phyloP scores from a whole-genome alignment of 92 coral and sea anemone genomes.

The Heliopora coerulea region DNA sequence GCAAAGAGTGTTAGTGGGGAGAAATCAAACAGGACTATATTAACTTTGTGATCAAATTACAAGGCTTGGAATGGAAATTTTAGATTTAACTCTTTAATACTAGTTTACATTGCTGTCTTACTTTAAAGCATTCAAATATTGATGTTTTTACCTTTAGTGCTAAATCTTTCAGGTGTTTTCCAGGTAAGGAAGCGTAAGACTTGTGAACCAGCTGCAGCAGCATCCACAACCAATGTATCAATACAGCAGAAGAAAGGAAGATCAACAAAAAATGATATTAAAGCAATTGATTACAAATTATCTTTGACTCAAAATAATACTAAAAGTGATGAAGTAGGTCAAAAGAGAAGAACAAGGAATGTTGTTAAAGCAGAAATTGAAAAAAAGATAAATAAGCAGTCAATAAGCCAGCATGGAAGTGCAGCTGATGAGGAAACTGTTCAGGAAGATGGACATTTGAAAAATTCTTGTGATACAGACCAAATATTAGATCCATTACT shows the following conservation, averaged over 20 bases:
- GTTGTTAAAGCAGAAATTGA: too few species aligned
- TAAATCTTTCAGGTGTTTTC: background rate
- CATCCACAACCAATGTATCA: background rate
- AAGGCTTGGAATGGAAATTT: too few species aligned
- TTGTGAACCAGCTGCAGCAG: background rate
- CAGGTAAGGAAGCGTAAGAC: slow-evolving; percentile 28
- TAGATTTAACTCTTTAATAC: too few species aligned
- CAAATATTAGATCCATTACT: background rate
- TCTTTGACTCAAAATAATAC: background rate
- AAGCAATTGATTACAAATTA: background rate
- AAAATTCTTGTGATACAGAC: background rate
- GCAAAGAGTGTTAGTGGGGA: too few species aligned
- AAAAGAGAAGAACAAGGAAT: too few species aligned
- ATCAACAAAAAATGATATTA: background rate
- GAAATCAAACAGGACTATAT: too few species aligned
- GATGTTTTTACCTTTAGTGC: background rate
- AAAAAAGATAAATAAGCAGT: too few species aligned
- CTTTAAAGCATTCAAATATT: background rate
- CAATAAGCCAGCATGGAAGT: background rate
- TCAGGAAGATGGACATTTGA: background rate
- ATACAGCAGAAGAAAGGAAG: background rate
- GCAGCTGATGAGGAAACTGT: background rate
- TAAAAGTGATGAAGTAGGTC: background rate
- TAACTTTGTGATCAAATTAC: too few species aligned
- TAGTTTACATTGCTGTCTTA: too few species aligned